Percentiles rank a stretch among this genome's conserved stretches.
Conservation (phyloP, 1,140 invertebrate species). For the Bradysia coprophila region DNA sequence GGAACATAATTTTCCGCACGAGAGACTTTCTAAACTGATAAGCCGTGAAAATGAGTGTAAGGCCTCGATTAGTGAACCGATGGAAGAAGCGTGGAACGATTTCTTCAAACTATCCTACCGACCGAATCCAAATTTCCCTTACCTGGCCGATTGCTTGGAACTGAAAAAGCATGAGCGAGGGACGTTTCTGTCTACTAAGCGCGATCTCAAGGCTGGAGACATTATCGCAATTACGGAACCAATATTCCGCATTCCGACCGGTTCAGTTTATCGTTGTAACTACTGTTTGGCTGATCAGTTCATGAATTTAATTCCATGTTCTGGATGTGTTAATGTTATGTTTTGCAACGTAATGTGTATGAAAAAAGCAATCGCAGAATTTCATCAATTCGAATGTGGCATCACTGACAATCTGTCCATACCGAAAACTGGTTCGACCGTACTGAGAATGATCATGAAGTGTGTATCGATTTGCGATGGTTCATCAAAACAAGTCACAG, state of each 20-base stretch:
- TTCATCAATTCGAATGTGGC: conserved; percentile 59
- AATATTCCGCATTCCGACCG: conserved; percentile 42
- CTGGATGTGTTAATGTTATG: conserved; percentile 36
- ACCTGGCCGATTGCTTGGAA: conserved; percentile 35
- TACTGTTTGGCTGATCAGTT: conserved; percentile 50
- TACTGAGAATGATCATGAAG: conserved; percentile 38
- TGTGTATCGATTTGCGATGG: conserved; percentile 27
- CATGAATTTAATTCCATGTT: conserved; percentile 43
- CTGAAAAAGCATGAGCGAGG: conserved; percentile 36
- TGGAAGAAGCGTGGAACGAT: conserved; percentile 24
- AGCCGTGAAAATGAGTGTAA: neutral
- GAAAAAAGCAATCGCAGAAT: conserved; percentile 32
- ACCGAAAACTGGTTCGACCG: conserved; percentile 41
- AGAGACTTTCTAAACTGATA: conserved; percentile 12
- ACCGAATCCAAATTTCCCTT: conserved; percentile 27
- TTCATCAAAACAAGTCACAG: conserved; percentile 25
- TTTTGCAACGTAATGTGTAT: conserved; percentile 56
- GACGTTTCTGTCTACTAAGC: conserved; percentile 39
- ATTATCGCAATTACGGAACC: conserved; percentile 55
- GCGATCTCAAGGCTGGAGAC: conserved; percentile 52
- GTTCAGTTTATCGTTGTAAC: conserved; percentile 53
- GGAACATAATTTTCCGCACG: conserved; percentile 27
- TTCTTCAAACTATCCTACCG: conserved; percentile 26
- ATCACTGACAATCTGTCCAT: conserved; percentile 36
- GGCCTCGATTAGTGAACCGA: neutral